Conservation (phyloP, 2,888 invertebrate genomes). For the Smittia sp. region DNA sequence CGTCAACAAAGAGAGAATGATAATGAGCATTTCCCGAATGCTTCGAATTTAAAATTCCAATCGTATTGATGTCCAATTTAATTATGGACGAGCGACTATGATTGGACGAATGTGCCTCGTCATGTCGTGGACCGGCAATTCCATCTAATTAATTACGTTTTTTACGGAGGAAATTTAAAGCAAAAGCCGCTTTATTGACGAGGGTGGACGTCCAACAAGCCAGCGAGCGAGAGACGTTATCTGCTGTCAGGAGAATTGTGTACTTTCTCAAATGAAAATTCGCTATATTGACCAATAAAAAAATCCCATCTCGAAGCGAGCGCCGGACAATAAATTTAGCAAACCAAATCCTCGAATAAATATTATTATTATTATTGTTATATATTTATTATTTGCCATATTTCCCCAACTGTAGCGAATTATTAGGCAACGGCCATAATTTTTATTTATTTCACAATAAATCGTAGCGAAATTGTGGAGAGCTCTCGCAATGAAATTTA, state of each 20-base stretch:
- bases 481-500: conserved; percentile 40
- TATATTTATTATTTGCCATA: conserved; percentile 41
- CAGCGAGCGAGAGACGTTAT: neutral
- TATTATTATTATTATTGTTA: conserved; percentile 41
- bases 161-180: conserved; percentile 27
- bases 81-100: neutral
- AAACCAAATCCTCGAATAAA: conserved; percentile 42
- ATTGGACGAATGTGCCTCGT: too few relatives aligned
- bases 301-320: conserved; percentile 26
- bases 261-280: conserved; percentile 38
- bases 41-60: conserved; percentile 20
- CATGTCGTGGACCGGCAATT: neutral
- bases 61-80: neutral
- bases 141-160: conserved; percentile 39
- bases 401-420: conserved; percentile 25
- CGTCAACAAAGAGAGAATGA: neutral
- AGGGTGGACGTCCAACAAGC: conserved; percentile 18
- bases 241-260: conserved; percentile 8
- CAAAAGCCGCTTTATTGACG: conserved; percentile 17
- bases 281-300: conserved; percentile 39
- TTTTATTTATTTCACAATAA: conserved; percentile 41
- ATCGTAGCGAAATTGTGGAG: conserved; percentile 38
- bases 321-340: conserved; percentile 39
- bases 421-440: conserved; percentile 41
- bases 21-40: neutral